Evolutionary conservation across 2,113 vertebrate species (phyloP).

Genomic region (Pituophis catenifer): DNA sequence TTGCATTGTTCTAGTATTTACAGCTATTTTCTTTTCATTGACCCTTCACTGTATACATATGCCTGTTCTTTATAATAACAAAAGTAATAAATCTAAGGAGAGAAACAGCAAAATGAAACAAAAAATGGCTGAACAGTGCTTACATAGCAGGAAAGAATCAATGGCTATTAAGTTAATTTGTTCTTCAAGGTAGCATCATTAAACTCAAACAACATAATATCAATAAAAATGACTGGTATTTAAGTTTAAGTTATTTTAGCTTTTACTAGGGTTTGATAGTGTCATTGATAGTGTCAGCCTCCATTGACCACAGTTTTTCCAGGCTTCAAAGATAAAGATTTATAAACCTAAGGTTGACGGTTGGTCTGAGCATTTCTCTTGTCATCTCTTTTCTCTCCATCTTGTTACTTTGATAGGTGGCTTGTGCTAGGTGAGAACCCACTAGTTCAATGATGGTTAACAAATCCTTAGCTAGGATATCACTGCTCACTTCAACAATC

Average conservation of each 20-base stretch:
- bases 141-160: slow-evolving; percentile 45
- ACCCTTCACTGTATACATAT: neutral
- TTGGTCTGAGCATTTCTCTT: neutral
- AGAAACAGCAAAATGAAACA: neutral
- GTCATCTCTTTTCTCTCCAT: neutral
- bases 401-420: neutral
- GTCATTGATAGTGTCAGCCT: neutral
- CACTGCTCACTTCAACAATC: neutral
- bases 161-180: slow-evolving; percentile 51
- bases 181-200: slow-evolving; percentile 35
- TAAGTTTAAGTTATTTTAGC: slow-evolving; percentile 24
- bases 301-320: neutral
- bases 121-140: neutral
- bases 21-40: neutral
- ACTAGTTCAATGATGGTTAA: neutral
- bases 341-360: neutral
- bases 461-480: neutral
- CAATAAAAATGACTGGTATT: slow-evolving; percentile 16
- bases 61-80: slow-evolving; percentile 1
- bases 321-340: neutral
- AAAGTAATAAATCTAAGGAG: slow-evolving; percentile 25
- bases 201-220: slow-evolving; percentile 36
- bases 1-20: neutral
- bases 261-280: slow-evolving; percentile 3
- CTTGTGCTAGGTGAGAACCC: neutral